These are phyloP conservation scores for Ptychodera flava DNA, from an alignment of 35 echinoderm and acorn worm genomes.

Conservation along the genomic window DNA sequence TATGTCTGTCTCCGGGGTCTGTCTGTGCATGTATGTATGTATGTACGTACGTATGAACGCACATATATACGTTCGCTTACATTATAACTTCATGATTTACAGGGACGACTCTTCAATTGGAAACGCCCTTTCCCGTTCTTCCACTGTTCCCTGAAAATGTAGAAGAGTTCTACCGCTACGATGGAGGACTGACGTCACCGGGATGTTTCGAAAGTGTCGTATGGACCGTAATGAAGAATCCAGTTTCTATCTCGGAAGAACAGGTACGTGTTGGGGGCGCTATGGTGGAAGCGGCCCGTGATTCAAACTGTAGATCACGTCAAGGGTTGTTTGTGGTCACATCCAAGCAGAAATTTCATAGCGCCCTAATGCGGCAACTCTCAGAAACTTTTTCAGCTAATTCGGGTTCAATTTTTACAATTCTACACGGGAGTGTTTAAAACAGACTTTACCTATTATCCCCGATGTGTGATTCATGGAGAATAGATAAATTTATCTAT, in stretches of 20 bases:
- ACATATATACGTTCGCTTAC: background rate
- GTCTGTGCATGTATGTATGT: background rate
- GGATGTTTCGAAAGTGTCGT: slow-evolving; percentile 6
- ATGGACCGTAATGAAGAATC: slow-evolving; percentile 8
- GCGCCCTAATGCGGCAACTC: too few species aligned
- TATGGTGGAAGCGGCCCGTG: too few species aligned
- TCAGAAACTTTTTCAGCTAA: too few species aligned
- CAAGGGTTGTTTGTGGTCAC: too few species aligned
- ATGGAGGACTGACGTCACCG: slow-evolving; percentile 15
- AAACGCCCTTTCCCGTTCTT: background rate
- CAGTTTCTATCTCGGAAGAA: background rate
- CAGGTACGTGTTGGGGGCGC: too few species aligned
- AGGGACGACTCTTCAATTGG: background rate
- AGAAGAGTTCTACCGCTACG: background rate
- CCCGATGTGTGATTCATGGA: too few species aligned
- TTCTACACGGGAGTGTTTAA: too few species aligned
- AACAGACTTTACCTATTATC: too few species aligned
- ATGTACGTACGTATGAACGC: background rate
- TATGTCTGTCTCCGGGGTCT: background rate
- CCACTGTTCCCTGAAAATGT: background rate
- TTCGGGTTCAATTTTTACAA: too few species aligned
- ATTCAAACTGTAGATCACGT: too few species aligned
- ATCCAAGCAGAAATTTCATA: too few species aligned
- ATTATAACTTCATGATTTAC: background rate
- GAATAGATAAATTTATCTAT: too few species aligned